A percentile compares a stretch with the other conserved stretches of the same genome.
phyloP scores from a whole-genome alignment of 1,140 invertebrate species.

The Heliconius himera region DNA sequence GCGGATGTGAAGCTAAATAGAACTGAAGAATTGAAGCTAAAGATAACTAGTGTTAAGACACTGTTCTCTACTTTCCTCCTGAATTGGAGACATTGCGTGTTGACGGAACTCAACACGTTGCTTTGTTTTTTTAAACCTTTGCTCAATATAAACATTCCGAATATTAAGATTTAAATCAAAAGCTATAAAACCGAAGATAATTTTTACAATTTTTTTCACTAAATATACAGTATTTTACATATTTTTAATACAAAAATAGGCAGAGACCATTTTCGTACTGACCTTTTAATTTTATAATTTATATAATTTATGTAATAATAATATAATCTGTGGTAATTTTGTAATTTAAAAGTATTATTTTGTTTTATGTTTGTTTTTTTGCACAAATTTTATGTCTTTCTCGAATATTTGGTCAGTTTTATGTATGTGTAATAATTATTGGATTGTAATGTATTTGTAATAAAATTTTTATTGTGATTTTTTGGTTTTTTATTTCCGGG shows the following conservation, averaged over 20 bases:
- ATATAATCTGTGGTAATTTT: not conserved
- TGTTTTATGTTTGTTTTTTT: not conserved
- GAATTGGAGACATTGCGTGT: not conserved
- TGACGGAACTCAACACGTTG: not conserved
- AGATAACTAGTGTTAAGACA: too few relatives aligned
- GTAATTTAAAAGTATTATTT: slow-evolving; percentile 15
- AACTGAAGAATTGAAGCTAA: too few relatives aligned
- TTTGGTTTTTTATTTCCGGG: not conserved
- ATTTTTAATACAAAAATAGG: not conserved
- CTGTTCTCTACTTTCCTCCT: not conserved
- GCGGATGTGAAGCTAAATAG: too few relatives aligned
- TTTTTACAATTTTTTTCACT: not conserved
- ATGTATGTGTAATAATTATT: slow-evolving; percentile 1
- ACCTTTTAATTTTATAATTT: not conserved
- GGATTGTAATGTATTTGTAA: not conserved
- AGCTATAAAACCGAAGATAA: too few relatives aligned
- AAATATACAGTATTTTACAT: not conserved
- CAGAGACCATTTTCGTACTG: slow-evolving; percentile 8
- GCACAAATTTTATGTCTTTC: not conserved
- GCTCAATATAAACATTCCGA: slow-evolving; percentile 6
- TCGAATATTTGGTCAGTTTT: not conserved
- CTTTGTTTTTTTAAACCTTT: not conserved
- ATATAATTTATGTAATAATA: too few relatives aligned
- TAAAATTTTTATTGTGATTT: not conserved
- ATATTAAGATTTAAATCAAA: not conserved